These are phyloP conservation scores for Lasioglossum malachurum DNA, from an alignment of 2,888 invertebrate genomes.

Conservation along the genomic window DNA sequence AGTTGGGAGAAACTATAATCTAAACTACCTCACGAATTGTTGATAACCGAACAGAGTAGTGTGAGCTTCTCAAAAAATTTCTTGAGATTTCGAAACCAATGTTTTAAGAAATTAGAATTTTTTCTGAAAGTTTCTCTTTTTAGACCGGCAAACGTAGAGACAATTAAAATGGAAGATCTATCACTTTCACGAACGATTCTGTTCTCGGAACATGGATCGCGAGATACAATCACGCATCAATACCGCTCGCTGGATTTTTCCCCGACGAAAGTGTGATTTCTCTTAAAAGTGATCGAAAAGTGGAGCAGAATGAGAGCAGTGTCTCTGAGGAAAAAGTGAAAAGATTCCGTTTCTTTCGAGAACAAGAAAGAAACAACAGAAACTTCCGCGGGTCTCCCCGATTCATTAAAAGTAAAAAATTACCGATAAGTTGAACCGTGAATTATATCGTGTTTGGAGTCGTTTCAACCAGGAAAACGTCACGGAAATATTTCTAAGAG, in stretches of 20 bases:
- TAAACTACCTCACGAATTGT: no score
- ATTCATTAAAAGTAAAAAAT: no score
- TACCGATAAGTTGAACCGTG: no score
- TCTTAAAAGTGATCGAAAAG: conserved; percentile 1
- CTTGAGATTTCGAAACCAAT: no score
- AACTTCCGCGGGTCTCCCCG: no score
- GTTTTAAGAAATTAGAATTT: neutral
- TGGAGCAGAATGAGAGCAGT: conserved; percentile 5
- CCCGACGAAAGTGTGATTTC: conserved; percentile 3
- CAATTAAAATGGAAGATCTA: neutral
- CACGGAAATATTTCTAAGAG: no score
- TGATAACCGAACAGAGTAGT: no score
- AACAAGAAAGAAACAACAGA: neutral
- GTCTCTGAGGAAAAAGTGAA: neutral
- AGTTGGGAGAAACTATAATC: no score
- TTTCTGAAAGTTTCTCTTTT: neutral
- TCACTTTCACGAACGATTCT: neutral
- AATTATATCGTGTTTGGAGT: no score
- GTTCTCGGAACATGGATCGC: neutral
- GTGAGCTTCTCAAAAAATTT: no score
- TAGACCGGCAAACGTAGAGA: neutral
- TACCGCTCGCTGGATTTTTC: neutral
- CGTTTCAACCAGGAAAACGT: no score
- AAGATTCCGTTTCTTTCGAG: neutral
- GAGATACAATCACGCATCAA: neutral